These are phyloP conservation scores for Pimpla rufipes DNA, from an alignment of 2,888 invertebrate genomes.

Conservation along the genomic window DNA sequence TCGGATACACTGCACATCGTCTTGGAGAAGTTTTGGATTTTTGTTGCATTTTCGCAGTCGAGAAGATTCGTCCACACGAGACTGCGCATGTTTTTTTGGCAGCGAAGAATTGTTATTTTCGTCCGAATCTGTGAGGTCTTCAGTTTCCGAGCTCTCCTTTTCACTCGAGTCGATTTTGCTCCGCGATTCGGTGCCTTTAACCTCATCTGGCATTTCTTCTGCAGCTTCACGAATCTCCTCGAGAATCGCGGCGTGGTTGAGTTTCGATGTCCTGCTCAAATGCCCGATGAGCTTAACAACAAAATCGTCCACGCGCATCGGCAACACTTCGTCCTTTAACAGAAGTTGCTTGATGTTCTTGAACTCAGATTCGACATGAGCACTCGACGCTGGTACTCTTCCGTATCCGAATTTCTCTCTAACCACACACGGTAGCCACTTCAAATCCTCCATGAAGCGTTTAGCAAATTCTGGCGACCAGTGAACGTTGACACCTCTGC, in stretches of 20 bases:
- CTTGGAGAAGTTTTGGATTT: background rate
- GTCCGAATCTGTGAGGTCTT: background rate
- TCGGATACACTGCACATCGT: background rate
- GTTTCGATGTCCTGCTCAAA: background rate
- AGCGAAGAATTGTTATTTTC: background rate
- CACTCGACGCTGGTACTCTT: conserved; percentile 31
- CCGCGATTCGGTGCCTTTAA: background rate
- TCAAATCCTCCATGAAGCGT: conserved; percentile 22
- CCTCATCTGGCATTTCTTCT: background rate
- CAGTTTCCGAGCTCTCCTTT: background rate
- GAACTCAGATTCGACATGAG: conserved; percentile 38
- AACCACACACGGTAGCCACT: conserved; percentile 29
- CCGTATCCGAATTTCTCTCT: conserved; percentile 31
- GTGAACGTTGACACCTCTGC: conserved; percentile 26
- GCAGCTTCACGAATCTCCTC: background rate
- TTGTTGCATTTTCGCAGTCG: background rate
- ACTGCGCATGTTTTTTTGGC: background rate
- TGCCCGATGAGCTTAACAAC: conserved; percentile 5
- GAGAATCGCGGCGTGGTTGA: background rate
- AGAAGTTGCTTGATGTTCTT: conserved; percentile 39
- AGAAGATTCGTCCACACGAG: background rate
- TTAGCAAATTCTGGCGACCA: conserved; percentile 28
- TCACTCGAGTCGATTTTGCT: background rate
- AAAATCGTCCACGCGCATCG: conserved; percentile 46
- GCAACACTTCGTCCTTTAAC: conserved; percentile 31